Evolutionary conservation across 2,888 invertebrate genomes (phyloP).

Genomic region (Eulithis prunata): DNA sequence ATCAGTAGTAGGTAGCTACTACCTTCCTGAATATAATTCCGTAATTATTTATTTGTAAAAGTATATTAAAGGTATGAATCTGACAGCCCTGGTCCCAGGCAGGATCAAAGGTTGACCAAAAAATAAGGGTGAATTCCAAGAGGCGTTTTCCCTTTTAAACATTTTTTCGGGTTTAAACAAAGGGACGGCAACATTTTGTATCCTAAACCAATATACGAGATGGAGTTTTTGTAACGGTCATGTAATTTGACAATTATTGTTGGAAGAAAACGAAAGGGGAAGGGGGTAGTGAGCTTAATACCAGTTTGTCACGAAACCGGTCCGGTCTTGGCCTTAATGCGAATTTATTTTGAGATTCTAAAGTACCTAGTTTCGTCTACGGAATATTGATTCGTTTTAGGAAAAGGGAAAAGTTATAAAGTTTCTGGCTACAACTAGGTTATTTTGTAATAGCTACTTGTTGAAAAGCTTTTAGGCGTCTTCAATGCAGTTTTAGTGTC

Average conservation of each 20-base stretch:
- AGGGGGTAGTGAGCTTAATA: conserved; percentile 22
- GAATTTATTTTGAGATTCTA: conserved; percentile 27
- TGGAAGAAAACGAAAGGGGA: conserved; percentile 23
- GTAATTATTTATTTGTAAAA: no score
- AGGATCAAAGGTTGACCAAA: conserved; percentile 56
- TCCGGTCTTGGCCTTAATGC: conserved; percentile 28
- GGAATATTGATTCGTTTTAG: conserved; percentile 22
- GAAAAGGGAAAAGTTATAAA: no score
- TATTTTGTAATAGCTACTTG: no score
- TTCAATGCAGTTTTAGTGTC: no score
- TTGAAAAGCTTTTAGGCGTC: no score
- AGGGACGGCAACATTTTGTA: conserved; percentile 30
- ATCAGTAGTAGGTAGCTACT: no score
- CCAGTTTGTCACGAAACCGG: conserved; percentile 25
- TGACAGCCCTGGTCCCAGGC: conserved; percentile 12
- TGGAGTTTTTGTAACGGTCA: conserved; percentile 23
- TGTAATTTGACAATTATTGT: conserved; percentile 32
- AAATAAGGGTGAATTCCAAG: conserved; percentile 49
- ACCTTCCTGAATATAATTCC: no score
- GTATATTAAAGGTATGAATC: no score
- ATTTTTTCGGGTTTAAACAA: conserved; percentile 41
- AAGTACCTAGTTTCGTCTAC: conserved; percentile 10
- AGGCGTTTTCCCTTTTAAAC: conserved; percentile 44
- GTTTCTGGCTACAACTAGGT: no score
- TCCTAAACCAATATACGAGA: conserved; percentile 24